A percentile compares a stretch with the other conserved stretches of the same genome.
Conservation (phyloP, 2,113 vertebrate species). For the Corynorhinus townsendii region DNA sequence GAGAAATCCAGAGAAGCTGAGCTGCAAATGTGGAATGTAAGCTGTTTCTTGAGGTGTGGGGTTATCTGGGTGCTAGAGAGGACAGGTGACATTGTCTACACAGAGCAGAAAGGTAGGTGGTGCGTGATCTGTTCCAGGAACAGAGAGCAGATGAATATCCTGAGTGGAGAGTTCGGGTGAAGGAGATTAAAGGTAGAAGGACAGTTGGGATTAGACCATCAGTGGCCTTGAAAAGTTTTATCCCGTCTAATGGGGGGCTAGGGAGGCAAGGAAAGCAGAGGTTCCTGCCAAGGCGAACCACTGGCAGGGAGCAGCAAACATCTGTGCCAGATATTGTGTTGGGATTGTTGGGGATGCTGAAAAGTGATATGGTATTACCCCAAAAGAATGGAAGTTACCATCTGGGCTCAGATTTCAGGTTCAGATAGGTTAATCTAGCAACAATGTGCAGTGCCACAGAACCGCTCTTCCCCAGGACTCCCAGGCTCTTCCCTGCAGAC, state of each 20-base stretch:
- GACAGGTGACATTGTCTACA: background rate
- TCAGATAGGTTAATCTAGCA: background rate
- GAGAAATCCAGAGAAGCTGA: background rate
- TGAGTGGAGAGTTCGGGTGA: background rate
- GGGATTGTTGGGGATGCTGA: background rate
- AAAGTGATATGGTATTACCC: background rate
- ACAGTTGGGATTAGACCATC: background rate
- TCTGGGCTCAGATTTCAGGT: background rate
- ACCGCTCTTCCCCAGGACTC: background rate
- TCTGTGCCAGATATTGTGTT: background rate
- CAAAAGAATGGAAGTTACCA: background rate
- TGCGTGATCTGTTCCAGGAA: background rate
- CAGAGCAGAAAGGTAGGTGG: background rate
- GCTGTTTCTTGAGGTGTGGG: background rate
- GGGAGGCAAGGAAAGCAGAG: background rate
- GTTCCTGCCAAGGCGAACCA: background rate
- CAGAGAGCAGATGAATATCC: background rate
- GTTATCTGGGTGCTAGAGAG: background rate
- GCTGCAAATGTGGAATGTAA: background rate
- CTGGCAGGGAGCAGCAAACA: background rate
- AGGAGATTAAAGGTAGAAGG: background rate
- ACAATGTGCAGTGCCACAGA: background rate
- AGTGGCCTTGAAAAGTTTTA: background rate
- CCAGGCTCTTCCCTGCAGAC: background rate
- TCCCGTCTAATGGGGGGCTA: background rate